These are phyloP conservation scores for Astreopora myriophthalma DNA, from an alignment of 64 coral and sea anemone genomes.

Conservation along the genomic window DNA sequence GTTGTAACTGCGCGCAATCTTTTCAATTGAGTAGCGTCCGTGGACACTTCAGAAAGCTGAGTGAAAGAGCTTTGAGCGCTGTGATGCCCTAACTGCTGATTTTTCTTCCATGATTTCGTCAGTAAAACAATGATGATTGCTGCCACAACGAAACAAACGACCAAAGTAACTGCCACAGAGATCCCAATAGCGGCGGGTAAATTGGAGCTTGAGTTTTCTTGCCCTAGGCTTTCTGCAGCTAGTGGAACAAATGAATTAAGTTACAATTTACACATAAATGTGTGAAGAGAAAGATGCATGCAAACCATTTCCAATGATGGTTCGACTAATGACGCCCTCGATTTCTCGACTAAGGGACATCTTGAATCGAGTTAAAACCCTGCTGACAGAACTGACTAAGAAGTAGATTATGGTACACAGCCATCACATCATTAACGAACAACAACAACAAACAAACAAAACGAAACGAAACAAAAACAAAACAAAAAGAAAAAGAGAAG, in stretches of 20 bases:
- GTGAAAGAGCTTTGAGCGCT: neutral
- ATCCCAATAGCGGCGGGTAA: conserved; percentile 20
- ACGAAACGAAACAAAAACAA: no score
- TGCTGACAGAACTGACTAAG: no score
- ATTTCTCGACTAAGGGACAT: no score
- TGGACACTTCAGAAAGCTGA: neutral
- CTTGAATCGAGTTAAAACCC: no score
- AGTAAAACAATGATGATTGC: neutral
- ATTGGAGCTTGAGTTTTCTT: neutral
- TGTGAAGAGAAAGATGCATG: neutral
- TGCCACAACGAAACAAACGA: conserved; percentile 36
- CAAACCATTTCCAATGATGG: neutral
- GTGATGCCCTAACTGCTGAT: neutral
- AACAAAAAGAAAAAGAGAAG: no score
- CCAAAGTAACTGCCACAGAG: conserved; percentile 47
- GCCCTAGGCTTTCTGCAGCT: neutral
- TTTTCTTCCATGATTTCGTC: neutral
- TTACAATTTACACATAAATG: neutral
- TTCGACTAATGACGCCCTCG: no score
- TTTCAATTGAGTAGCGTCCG: neutral
- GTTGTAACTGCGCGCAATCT: neutral
- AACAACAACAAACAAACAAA: no score
- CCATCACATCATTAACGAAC: no score
- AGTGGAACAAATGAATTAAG: neutral
- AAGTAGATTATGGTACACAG: no score